These are phyloP conservation scores for Tapera naevia DNA, from an alignment of 2,797 vertebrate species.

Conservation along the genomic window DNA sequence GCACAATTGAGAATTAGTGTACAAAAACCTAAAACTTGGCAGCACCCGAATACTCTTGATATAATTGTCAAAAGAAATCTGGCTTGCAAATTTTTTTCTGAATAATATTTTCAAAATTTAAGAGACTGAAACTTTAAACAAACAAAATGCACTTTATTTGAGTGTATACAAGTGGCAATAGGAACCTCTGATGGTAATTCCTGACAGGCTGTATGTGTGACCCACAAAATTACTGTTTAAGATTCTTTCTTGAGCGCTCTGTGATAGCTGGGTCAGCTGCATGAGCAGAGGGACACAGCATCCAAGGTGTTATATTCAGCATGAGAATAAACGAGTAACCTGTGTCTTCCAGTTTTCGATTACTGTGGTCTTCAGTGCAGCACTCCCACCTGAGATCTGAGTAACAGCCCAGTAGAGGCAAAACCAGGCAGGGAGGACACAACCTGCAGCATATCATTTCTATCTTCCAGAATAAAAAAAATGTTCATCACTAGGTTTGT, in stretches of 20 bases:
- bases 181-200: not conserved
- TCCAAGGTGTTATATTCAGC: not conserved
- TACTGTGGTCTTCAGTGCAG: rapidly evolving
- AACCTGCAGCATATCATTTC: rapidly evolving
- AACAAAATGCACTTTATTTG: conserved; percentile 57
- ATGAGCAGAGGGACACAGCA: rapidly evolving
- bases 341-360: rapidly evolving
- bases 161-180: not conserved
- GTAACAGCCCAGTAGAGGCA: not conserved
- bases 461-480: rapidly evolving
- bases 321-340: rapidly evolving
- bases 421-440: rapidly evolving
- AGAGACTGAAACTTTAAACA: conserved; percentile 62
- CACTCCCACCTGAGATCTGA: rapidly evolving
- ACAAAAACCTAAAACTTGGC: conserved; percentile 63
- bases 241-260: rapidly evolving
- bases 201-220: rapidly evolving
- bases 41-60: conserved; percentile 49
- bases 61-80: conserved; percentile 78
- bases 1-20: conserved; percentile 73
- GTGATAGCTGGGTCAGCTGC: not conserved
- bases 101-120: conserved; percentile 70
- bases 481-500: rapidly evolving
- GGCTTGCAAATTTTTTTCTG: conserved; percentile 2
- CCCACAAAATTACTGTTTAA: not conserved